Evolutionary conservation across 1,140 invertebrate genomes (phyloP).

Genomic region (Drosophila prosaltans): DNA sequence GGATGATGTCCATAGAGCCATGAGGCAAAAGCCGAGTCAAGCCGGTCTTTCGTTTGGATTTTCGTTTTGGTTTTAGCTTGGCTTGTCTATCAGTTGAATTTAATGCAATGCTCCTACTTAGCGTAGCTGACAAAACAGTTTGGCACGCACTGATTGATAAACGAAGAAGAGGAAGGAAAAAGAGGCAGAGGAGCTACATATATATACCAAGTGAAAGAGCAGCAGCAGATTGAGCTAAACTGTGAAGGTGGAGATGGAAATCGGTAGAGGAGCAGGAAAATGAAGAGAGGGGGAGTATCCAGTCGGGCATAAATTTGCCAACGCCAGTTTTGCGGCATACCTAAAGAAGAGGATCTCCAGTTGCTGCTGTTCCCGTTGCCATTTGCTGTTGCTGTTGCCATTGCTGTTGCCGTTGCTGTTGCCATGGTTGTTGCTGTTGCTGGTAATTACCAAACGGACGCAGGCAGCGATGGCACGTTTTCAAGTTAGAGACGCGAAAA

Average conservation of each 20-base stretch:
- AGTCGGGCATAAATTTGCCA: constrained; percentile 44
- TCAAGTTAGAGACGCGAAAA: constrained; percentile 68
- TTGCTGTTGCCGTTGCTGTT: constrained; percentile 2
- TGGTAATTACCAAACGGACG: constrained; percentile 42
- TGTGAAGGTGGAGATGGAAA: not conserved
- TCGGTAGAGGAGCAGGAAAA: constrained; percentile 1
- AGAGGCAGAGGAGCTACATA: constrained; percentile 2
- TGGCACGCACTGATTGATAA: constrained; percentile 80
- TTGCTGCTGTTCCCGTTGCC: constrained; percentile 40
- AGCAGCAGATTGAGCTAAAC: not conserved
- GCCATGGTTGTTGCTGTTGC: constrained; percentile 28
- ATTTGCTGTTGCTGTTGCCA: constrained; percentile 22
- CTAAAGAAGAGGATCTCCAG: constrained; percentile 13
- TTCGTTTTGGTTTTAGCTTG: constrained; percentile 6
- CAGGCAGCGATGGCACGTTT: constrained; percentile 42
- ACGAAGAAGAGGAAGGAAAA: constrained; percentile 41
- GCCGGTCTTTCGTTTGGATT: constrained; percentile 44
- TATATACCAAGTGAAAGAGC: not conserved
- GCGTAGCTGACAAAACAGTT: constrained; percentile 76
- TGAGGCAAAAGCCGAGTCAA: constrained; percentile 7
- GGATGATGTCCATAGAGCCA: too few relatives aligned
- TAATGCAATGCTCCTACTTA: constrained; percentile 73
- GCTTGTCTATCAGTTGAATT: constrained; percentile 46
- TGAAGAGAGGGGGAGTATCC: constrained; percentile 11
- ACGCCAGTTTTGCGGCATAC: not conserved